Evolutionary conservation across 2,888 invertebrate species (phyloP).

Genomic region (Drosophila pegasa): DNA sequence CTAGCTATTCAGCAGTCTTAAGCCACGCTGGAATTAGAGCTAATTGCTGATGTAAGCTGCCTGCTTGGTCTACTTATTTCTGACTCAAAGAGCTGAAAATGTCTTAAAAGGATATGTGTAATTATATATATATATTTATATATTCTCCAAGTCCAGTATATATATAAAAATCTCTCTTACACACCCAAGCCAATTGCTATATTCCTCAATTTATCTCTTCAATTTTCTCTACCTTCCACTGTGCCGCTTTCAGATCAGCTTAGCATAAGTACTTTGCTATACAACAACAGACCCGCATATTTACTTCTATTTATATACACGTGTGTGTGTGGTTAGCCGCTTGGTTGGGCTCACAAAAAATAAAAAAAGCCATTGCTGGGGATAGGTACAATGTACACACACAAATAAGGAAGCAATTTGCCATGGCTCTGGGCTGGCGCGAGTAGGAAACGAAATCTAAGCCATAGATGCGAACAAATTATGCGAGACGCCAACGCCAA

Average conservation of each 20-base stretch:
- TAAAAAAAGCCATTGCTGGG: slow-evolving; percentile 22
- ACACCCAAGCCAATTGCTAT: background rate
- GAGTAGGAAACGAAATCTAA: slow-evolving; percentile 66
- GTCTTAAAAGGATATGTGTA: too few relatives aligned
- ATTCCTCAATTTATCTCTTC: background rate
- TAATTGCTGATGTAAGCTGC: too few relatives aligned
- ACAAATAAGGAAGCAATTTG: slow-evolving; percentile 73
- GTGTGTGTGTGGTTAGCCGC: slow-evolving; percentile 18
- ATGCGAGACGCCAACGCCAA: slow-evolving; percentile 55
- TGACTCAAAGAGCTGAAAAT: too few relatives aligned
- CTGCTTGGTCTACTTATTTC: background rate
- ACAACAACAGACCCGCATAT: slow-evolving; percentile 3
- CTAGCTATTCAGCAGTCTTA: too few relatives aligned
- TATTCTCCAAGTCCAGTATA: background rate
- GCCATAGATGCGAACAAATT: slow-evolving; percentile 62
- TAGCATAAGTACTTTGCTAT: slow-evolving; percentile 52
- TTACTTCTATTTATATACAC: background rate
- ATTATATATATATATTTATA: background rate
- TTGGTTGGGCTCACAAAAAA: slow-evolving; percentile 26
- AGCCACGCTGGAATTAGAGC: too few relatives aligned
- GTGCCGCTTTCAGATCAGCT: slow-evolving; percentile 20
- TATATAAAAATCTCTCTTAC: background rate
- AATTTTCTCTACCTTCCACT: slow-evolving; percentile 10
- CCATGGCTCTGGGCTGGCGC: slow-evolving; percentile 53
- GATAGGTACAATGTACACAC: slow-evolving; percentile 47